These are phyloP conservation scores for Pseudomyrmex concolor DNA, from an alignment of 1,140 invertebrate genomes.

Conservation along the genomic window DNA sequence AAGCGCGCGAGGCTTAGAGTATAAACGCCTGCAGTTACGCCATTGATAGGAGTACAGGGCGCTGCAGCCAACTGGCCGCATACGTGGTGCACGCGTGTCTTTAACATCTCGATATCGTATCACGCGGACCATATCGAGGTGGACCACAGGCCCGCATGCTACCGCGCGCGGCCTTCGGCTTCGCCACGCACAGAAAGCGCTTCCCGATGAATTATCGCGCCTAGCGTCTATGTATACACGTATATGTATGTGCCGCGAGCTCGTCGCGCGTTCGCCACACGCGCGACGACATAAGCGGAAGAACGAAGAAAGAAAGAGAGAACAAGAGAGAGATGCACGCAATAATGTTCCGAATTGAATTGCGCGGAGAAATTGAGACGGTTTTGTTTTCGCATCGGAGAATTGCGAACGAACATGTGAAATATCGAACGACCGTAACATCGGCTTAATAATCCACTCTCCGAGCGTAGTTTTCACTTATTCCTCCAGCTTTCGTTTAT, in stretches of 20 bases:
- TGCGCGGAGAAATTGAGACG: too few species aligned
- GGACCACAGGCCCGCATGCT: slow-evolving; percentile 68
- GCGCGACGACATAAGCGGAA: slow-evolving; percentile 19
- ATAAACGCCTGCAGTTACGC: slow-evolving; percentile 1
- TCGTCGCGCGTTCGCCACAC: not conserved
- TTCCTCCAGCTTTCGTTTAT: too few species aligned
- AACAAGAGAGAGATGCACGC: not conserved
- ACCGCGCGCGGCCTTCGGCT: slow-evolving; percentile 69
- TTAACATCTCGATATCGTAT: slow-evolving; percentile 73
- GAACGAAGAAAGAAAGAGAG: not conserved
- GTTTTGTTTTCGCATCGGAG: not conserved
- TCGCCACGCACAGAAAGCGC: slow-evolving; percentile 62
- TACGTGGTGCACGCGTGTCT: slow-evolving; percentile 68
- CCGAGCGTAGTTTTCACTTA: too few species aligned
- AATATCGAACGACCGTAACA: too few species aligned
- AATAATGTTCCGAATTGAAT: slow-evolving; percentile 15
- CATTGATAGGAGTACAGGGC: slow-evolving; percentile 19
- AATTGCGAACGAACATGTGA: too few species aligned
- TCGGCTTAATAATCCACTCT: too few species aligned
- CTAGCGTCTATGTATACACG: not conserved
- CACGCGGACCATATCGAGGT: slow-evolving; percentile 68
- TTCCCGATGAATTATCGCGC: slow-evolving; percentile 69
- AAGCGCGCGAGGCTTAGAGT: not conserved
- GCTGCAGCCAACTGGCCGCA: slow-evolving; percentile 60
- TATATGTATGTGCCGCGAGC: not conserved